These are phyloP conservation scores for Heliangelus exortis DNA, from an alignment of 2,797 vertebrate genomes.

Conservation along the genomic window DNA sequence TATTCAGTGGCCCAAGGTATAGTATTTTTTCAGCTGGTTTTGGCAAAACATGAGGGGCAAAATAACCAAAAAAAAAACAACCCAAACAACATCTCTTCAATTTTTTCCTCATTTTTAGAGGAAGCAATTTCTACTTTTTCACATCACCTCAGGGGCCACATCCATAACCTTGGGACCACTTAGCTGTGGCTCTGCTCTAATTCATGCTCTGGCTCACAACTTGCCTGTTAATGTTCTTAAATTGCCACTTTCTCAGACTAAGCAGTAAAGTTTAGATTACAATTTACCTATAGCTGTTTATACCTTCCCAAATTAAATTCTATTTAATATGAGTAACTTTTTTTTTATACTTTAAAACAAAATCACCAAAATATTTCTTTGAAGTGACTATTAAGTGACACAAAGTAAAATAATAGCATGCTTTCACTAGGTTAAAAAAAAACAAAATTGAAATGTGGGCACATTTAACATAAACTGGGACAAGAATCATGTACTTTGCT, in stretches of 20 bases:
- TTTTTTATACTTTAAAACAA: neutral
- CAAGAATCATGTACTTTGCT: neutral
- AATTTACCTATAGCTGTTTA: neutral
- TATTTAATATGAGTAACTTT: neutral
- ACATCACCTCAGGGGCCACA: neutral
- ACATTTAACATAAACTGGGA: neutral
- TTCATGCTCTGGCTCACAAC: neutral
- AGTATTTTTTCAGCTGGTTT: neutral
- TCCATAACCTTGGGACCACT: neutral
- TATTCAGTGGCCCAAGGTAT: neutral
- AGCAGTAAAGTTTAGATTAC: neutral
- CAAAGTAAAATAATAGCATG: neutral
- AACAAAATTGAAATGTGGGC: neutral
- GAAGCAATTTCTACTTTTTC: neutral
- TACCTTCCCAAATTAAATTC: neutral
- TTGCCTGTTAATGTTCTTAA: neutral
- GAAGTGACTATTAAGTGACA: neutral
- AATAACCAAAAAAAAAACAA: too few species aligned
- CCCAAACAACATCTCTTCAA: rapidly evolving
- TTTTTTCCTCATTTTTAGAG: neutral
- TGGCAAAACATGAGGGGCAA: neutral
- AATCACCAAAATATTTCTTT: neutral
- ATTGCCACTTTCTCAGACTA: neutral
- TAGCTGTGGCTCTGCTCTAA: neutral
- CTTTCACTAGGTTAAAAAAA: neutral